phyloP scores from a whole-genome alignment of 2,113 vertebrate genomes.

The Rostratula benghalensis region DNA sequence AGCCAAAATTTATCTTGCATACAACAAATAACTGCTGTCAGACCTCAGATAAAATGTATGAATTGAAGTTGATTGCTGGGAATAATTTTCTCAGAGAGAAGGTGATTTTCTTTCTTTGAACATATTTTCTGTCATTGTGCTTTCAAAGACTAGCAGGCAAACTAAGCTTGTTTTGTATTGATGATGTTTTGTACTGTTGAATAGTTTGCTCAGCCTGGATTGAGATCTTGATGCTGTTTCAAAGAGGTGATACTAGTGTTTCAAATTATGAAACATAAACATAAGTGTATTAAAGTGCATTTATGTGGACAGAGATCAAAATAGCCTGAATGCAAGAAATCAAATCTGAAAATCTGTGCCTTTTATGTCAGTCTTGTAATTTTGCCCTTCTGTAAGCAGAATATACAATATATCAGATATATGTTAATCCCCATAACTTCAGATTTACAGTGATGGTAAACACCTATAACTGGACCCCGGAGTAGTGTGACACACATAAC shows the following conservation, averaged over 20 bases:
- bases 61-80: not conserved
- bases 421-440: not conserved
- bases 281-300: not conserved
- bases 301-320: not conserved
- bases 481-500: not conserved
- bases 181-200: not conserved
- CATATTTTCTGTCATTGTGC: not conserved
- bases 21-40: not conserved
- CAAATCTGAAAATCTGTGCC: not conserved
- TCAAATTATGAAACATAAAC: not conserved
- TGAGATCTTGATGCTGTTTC: not conserved
- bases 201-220: not conserved
- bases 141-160: not conserved
- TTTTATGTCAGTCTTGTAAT: not conserved
- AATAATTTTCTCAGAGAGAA: constrained; percentile 18
- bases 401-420: not conserved
- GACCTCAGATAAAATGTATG: not conserved
- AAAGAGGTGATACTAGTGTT: not conserved
- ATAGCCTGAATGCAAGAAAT: not conserved
- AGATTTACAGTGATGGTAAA: not conserved
- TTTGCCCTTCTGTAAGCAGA: not conserved
- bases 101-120: not conserved
- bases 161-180: not conserved
- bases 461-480: not conserved
- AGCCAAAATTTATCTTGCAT: not conserved